A percentile compares a stretch with the other conserved stretches of the same genome.
These are phyloP conservation scores for Orthosia gothica DNA, from an alignment of 2,888 invertebrate genomes.

Conservation along the genomic window DNA sequence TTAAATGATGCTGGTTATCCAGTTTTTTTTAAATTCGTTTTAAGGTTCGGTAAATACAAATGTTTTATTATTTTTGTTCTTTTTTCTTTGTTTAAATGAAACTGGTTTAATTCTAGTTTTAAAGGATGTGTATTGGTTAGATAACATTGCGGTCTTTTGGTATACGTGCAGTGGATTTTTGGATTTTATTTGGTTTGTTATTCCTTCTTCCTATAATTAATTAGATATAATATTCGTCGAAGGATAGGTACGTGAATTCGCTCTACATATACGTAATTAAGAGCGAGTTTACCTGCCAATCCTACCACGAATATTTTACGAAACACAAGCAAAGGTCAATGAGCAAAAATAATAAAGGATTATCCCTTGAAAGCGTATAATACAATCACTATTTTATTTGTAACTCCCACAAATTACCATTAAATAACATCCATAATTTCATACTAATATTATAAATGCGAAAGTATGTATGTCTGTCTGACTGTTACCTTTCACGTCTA, in stretches of 20 bases:
- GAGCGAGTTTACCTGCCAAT: neutral
- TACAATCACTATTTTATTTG: constrained; percentile 12
- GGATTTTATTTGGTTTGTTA: neutral
- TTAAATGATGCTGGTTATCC: constrained; percentile 28
- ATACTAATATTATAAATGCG: too few relatives aligned
- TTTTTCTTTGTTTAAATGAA: neutral
- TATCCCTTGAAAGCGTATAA: neutral
- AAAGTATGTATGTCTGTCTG: too few relatives aligned
- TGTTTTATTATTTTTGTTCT: neutral
- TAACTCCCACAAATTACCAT: neutral
- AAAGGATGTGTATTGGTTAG: constrained; percentile 8
- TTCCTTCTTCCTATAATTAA: neutral
- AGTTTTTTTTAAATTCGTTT: neutral
- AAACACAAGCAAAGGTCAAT: neutral
- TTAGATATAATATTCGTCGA: too few relatives aligned
- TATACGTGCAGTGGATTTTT: neutral
- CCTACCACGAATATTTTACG: neutral
- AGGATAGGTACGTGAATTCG: too few relatives aligned
- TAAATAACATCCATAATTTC: constrained; percentile 3
- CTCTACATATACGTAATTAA: too few relatives aligned
- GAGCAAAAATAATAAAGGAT: neutral
- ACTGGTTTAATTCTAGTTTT: constrained; percentile 30
- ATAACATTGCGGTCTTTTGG: constrained; percentile 1
- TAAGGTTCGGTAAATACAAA: too few relatives aligned
- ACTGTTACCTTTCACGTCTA: too few relatives aligned